A percentile compares a stretch with the other conserved stretches of the same genome.
phyloP scores from a whole-genome alignment of 2,888 invertebrate genomes.

The Scaptomyza parva region DNA sequence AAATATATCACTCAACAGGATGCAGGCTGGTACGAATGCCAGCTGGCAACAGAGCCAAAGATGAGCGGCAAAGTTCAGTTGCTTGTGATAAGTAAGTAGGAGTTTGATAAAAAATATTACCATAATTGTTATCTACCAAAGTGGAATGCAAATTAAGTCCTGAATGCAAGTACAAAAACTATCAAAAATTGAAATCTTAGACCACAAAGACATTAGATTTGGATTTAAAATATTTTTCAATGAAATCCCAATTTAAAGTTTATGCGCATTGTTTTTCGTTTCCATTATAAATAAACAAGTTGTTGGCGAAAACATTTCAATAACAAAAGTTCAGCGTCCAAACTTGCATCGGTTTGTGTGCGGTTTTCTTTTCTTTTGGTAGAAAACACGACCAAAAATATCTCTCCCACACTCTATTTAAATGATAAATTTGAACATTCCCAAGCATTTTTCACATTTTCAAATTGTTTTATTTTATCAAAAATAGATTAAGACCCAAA shows the following conservation, averaged over 20 bases:
- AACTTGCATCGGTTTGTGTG: background rate
- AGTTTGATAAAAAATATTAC: background rate
- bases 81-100: constrained; percentile 69
- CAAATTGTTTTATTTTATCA: too few relatives aligned
- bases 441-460: background rate
- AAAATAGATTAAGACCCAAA: too few relatives aligned
- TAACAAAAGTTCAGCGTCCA: background rate
- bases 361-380: background rate
- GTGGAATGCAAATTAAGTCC: background rate
- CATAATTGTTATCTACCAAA: too few relatives aligned
- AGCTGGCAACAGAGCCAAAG: constrained; percentile 97
- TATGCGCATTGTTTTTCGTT: too few relatives aligned
- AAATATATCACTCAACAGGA: constrained; percentile 95
- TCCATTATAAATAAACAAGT: too few relatives aligned
- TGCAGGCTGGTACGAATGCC: constrained; percentile 96
- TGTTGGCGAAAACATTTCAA: too few relatives aligned
- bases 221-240: too few relatives aligned
- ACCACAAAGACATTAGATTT: too few relatives aligned
- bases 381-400: background rate
- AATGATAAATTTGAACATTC: background rate
- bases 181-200: too few relatives aligned
- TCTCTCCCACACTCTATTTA: background rate
- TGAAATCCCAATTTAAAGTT: too few relatives aligned
- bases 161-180: too few relatives aligned
- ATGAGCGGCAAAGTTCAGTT: constrained; percentile 93